These are phyloP conservation scores for Aeoliscus strigatus DNA, from an alignment of 2,797 vertebrate genomes.

Conservation along the genomic window DNA sequence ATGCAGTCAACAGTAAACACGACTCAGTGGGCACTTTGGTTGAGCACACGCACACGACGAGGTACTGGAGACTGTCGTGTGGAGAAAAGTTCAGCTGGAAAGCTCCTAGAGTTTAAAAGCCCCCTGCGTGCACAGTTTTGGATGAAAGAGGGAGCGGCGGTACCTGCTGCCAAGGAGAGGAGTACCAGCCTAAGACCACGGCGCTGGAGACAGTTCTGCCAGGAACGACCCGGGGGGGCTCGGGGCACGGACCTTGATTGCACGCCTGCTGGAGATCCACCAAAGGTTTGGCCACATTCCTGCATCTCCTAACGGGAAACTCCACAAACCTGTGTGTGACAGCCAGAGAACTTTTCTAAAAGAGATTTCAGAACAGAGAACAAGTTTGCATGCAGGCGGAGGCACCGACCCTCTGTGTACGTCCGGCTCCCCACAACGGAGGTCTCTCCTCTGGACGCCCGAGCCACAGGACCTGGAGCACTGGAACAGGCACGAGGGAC, in stretches of 20 bases:
- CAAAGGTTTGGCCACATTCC: constrained; percentile 81
- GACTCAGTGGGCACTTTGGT: too few species aligned
- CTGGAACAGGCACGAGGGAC: constrained; percentile 47
- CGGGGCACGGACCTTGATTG: constrained; percentile 74
- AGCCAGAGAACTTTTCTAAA: too few species aligned
- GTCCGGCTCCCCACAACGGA: constrained; percentile 85
- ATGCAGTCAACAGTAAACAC: too few species aligned
- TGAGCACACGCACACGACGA: too few species aligned
- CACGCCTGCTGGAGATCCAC: constrained; percentile 83
- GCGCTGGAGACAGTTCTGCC: constrained; percentile 50
- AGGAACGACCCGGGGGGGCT: constrained; percentile 33
- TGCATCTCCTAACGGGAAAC: constrained; percentile 85
- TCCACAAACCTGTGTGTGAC: constrained; percentile 66
- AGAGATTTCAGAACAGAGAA: too few species aligned
- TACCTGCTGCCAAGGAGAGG: constrained; percentile 95
- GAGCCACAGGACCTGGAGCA: constrained; percentile 88
- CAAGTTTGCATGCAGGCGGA: constrained; percentile 13
- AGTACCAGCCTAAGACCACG: constrained; percentile 81
- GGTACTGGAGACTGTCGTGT: too few species aligned
- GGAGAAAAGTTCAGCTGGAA: constrained; percentile 14
- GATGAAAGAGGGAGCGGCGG: constrained; percentile 7
- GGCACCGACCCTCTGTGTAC: constrained; percentile 71
- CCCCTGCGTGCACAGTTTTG: constrained; percentile 2
- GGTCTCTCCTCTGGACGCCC: constrained; percentile 81
- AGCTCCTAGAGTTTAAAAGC: background rate